Evolutionary conservation across 2,888 invertebrate genomes (phyloP).

Genomic region (Scaptodrosophila latifasciaeformis): DNA sequence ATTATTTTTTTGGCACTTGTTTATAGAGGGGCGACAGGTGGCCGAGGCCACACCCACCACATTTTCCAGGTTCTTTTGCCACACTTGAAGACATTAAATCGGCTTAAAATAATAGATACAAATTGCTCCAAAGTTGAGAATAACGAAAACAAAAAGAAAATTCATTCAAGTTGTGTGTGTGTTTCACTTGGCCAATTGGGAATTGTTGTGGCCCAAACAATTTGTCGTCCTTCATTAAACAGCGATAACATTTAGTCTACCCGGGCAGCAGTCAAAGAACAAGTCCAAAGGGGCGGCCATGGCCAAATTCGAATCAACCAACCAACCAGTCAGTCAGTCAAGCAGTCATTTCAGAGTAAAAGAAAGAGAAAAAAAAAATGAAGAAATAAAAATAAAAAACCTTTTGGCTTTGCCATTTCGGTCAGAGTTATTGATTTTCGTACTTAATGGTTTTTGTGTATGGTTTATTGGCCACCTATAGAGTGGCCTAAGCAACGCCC

Average conservation of each 20-base stretch:
- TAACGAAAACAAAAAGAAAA: too few species aligned
- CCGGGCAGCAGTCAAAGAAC: background rate
- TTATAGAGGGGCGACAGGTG: slow-evolving; percentile 1
- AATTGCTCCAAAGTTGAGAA: too few species aligned
- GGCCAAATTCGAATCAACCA: too few species aligned
- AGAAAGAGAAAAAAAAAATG: too few species aligned
- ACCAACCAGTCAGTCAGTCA: too few species aligned
- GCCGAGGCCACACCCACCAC: background rate
- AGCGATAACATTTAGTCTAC: background rate
- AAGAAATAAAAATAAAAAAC: too few species aligned
- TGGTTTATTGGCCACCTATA: slow-evolving; percentile 67
- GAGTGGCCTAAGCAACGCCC: too few species aligned
- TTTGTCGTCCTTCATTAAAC: slow-evolving; percentile 60
- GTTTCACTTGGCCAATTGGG: too few species aligned
- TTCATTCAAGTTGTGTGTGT: slow-evolving; percentile 56
- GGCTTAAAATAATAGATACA: slow-evolving; percentile 64
- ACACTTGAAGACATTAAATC: slow-evolving; percentile 32
- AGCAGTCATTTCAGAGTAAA: background rate
- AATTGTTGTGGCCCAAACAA: slow-evolving; percentile 28
- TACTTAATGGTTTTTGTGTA: slow-evolving; percentile 63
- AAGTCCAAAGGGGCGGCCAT: background rate
- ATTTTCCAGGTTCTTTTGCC: background rate
- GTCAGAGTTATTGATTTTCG: slow-evolving; percentile 62
- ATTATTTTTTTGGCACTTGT: too few species aligned
- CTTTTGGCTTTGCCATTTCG: slow-evolving; percentile 2